Evolutionary conservation across 2,797 vertebrate genomes (phyloP).

Genomic region (Thaleichthys pacificus): DNA sequence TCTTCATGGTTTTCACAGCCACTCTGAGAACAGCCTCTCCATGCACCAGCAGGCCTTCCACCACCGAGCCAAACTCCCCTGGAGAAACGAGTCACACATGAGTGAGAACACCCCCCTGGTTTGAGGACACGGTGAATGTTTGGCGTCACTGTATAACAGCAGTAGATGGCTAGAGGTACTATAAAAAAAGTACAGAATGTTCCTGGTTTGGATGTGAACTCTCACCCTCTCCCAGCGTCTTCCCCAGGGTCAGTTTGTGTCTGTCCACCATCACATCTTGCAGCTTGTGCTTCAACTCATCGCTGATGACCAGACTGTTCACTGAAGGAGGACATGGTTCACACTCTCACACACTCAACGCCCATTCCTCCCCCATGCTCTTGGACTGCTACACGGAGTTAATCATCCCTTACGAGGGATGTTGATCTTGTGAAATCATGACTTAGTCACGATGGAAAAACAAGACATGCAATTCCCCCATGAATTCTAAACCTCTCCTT

Average conservation of each 20-base stretch:
- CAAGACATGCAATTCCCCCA: not conserved
- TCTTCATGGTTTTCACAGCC: constrained; percentile 84
- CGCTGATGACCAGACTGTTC: constrained; percentile 80
- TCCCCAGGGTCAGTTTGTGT: constrained; percentile 79
- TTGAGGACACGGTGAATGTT: too few species aligned
- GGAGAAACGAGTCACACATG: not conserved
- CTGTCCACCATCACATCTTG: constrained; percentile 81
- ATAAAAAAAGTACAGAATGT: too few species aligned
- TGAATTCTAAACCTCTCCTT: too few species aligned
- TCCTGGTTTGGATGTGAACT: not conserved
- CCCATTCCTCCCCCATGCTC: not conserved
- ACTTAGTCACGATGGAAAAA: constrained; percentile 4
- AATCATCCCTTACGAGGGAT: not conserved
- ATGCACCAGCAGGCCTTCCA: constrained; percentile 80
- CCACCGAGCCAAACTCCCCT: constrained; percentile 82
- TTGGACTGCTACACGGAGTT: not conserved
- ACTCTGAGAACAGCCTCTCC: constrained; percentile 77
- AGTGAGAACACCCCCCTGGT: not conserved
- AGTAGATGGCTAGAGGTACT: too few species aligned
- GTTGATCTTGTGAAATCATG: constrained; percentile 3
- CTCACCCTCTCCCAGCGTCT: constrained; percentile 81
- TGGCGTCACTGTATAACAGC: not conserved
- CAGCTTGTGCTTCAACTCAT: constrained; percentile 80
- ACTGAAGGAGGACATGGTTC: constrained; percentile 55
- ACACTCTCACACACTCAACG: not conserved